These are phyloP conservation scores for Hemaris fuciformis DNA, from an alignment of 2,888 invertebrate species.

Conservation along the genomic window DNA sequence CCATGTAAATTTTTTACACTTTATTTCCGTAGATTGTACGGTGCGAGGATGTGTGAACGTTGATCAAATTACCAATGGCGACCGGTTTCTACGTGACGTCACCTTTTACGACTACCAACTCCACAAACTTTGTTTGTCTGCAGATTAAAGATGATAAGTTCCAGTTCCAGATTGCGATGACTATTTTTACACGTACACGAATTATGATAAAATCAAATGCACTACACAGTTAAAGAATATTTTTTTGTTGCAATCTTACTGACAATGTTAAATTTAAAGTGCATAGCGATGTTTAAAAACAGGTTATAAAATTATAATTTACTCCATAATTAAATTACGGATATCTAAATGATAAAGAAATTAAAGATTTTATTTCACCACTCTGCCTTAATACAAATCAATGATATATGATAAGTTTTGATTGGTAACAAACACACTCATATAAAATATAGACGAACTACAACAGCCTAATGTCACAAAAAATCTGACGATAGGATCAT, in stretches of 20 bases:
- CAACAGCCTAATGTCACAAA: background rate
- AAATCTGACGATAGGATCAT: background rate
- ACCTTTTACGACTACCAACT: background rate
- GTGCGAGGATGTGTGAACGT: background rate
- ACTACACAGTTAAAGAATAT: no score
- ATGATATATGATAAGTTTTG: background rate
- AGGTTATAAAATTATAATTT: no score
- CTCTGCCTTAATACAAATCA: no score
- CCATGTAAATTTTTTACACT: background rate
- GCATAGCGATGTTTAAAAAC: no score
- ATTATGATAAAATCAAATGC: background rate
- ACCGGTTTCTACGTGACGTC: conserved; percentile 1
- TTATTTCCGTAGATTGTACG: background rate
- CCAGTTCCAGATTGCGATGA: background rate
- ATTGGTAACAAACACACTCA: background rate
- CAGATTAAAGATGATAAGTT: background rate
- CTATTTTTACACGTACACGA: background rate
- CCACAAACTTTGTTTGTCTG: background rate
- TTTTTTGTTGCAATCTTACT: no score
- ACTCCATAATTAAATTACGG: no score
- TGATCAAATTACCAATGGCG: background rate
- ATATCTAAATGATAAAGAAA: no score
- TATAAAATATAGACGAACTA: background rate
- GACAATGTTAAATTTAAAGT: no score
- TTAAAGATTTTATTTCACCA: no score